Conservation (phyloP, 92 coral and sea anemone genomes). For the Bergia puertoricense region DNA sequence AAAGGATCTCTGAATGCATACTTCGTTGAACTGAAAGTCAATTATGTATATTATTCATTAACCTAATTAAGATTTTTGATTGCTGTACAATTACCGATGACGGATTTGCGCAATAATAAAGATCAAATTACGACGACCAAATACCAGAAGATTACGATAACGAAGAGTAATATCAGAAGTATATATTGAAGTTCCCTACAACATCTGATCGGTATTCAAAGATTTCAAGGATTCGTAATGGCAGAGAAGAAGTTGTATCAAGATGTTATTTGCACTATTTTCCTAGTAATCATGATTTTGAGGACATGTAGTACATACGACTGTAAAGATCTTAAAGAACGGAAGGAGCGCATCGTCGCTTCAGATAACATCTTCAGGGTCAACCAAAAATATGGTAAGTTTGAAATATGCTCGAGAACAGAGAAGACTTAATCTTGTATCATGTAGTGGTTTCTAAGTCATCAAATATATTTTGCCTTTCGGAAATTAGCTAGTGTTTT, state of each 20-base stretch:
- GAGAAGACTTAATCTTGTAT: too few species aligned
- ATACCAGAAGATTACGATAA: background rate
- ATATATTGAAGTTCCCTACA: background rate
- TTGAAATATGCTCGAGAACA: background rate
- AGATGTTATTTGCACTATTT: background rate
- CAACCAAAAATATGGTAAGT: constrained; percentile 42
- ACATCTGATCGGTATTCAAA: background rate
- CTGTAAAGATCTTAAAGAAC: background rate
- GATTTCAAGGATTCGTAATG: background rate
- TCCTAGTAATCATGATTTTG: background rate
- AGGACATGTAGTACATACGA: background rate
- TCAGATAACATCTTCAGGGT: constrained; percentile 26
- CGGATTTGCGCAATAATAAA: background rate
- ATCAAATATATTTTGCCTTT: background rate
- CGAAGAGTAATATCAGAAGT: background rate
- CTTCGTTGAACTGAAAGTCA: background rate
- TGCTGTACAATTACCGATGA: background rate
- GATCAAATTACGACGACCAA: background rate
- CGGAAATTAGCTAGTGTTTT: background rate
- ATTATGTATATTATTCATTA: too few species aligned
- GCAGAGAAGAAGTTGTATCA: background rate
- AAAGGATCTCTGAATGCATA: too few species aligned
- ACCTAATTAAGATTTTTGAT: background rate
- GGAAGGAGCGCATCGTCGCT: background rate
- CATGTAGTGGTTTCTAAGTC: background rate